Evolutionary conservation across 2,113 vertebrate species (phyloP).

Genomic region (Tetraodon nigroviridis): DNA sequence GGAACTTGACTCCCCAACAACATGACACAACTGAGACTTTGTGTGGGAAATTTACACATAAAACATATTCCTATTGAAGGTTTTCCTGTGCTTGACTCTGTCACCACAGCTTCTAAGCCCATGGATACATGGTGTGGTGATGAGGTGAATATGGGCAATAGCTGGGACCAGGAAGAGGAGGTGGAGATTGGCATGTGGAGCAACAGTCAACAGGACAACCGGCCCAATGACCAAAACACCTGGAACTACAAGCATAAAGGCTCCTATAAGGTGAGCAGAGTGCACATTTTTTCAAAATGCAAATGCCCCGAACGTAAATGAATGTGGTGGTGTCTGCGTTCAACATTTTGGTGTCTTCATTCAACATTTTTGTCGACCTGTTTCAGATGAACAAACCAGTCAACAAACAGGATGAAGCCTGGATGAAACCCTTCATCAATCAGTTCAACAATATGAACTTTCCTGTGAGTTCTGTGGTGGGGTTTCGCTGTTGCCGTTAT

Average conservation of each 20-base stretch:
- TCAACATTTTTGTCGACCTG: neutral
- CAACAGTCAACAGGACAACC: constrained; percentile 85
- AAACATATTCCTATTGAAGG: neutral
- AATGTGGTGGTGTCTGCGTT: neutral
- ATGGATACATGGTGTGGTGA: constrained; percentile 93
- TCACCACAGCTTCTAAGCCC: constrained; percentile 82
- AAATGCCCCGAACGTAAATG: neutral
- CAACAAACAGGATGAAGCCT: constrained; percentile 90
- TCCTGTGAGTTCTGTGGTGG: constrained; percentile 75
- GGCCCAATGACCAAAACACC: constrained; percentile 78
- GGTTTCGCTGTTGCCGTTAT: neutral
- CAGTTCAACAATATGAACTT: constrained; percentile 94
- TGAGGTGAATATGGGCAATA: constrained; percentile 79
- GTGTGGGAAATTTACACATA: neutral
- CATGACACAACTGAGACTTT: no score
- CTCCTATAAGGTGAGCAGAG: constrained; percentile 83
- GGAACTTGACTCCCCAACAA: no score
- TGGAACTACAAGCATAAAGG: constrained; percentile 91
- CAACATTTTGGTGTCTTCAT: neutral
- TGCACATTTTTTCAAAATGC: neutral
- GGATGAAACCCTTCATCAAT: constrained; percentile 94
- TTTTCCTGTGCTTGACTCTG: neutral
- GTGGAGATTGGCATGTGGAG: constrained; percentile 98
- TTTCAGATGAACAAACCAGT: constrained; percentile 89
- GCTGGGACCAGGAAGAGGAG: constrained; percentile 95